phyloP scores from a whole-genome alignment of 2,797 vertebrate species.

The Gymnocypris eckloni region DNA sequence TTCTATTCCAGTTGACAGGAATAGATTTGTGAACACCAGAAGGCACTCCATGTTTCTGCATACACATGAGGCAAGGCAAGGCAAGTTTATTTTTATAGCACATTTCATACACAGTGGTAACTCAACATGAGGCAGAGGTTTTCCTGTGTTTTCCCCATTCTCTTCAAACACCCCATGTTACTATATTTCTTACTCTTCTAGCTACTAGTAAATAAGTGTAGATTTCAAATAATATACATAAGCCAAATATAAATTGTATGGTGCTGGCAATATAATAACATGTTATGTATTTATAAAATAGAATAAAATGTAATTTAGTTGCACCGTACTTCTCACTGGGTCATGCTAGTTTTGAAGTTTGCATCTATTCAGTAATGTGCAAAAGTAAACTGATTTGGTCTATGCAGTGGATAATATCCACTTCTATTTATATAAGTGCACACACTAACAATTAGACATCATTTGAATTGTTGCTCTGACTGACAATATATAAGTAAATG shows the following conservation, averaged over 20 bases:
- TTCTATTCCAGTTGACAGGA: constrained; percentile 11
- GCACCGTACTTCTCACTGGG: neutral
- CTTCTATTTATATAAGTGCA: too few relatives aligned
- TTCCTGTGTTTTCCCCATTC: neutral
- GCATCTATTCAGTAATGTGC: too few relatives aligned
- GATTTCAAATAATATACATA: neutral
- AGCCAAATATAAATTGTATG: neutral
- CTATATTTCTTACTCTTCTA: neutral
- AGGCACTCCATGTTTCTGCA: neutral
- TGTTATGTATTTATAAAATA: neutral
- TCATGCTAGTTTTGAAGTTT: too few relatives aligned
- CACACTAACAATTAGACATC: too few relatives aligned
- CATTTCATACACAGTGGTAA: too few relatives aligned
- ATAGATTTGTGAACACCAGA: constrained; percentile 20
- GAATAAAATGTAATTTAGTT: neutral
- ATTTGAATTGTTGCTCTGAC: too few relatives aligned
- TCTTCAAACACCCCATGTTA: neutral
- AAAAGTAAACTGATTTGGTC: neutral
- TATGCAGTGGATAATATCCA: too few relatives aligned
- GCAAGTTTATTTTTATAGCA: neutral
- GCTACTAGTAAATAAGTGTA: neutral
- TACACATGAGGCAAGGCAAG: neutral
- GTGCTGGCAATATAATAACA: neutral
- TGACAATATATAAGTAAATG: too few relatives aligned
- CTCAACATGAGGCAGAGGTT: neutral